A percentile compares a stretch with the other conserved stretches of the same genome.
Conservation (phyloP, 2,888 invertebrate genomes). For the Cabera pusaria region DNA sequence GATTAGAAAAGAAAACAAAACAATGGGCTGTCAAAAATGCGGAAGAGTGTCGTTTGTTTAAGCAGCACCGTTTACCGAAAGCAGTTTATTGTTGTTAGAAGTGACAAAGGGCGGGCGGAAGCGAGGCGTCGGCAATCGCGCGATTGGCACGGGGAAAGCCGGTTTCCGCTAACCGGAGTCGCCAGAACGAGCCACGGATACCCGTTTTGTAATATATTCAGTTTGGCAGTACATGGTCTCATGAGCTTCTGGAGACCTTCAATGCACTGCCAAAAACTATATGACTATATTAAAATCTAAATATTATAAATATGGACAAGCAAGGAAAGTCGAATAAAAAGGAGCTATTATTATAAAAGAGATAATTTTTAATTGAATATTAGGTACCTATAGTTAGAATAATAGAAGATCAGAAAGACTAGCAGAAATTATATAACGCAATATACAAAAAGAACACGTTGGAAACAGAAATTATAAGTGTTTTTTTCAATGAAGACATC, state of each 20-base stretch:
- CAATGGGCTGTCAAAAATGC: conserved; percentile 32
- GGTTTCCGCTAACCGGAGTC: conserved; percentile 46
- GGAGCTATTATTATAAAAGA: no score
- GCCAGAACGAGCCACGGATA: conserved; percentile 29
- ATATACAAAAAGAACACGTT: no score
- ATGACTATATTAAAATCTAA: no score
- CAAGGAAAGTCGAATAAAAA: no score
- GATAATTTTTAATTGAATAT: no score
- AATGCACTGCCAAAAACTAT: no score
- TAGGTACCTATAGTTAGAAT: no score
- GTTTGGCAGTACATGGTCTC: conserved; percentile 8
- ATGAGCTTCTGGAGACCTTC: background rate
- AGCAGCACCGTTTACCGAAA: conserved; percentile 38
- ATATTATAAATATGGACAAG: no score
- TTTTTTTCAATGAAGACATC: no score
- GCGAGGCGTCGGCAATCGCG: conserved; percentile 42
- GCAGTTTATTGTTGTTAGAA: conserved; percentile 47
- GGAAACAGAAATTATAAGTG: no score
- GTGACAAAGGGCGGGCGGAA: conserved; percentile 55
- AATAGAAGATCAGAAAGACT: no score
- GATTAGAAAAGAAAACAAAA: conserved; percentile 28
- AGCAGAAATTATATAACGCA: no score
- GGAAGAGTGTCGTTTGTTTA: conserved; percentile 31
- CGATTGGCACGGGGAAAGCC: conserved; percentile 55
- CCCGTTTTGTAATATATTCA: conserved; percentile 20